Conservation (phyloP, 2,113 vertebrate species). For the Chaetodon trifascialis region DNA sequence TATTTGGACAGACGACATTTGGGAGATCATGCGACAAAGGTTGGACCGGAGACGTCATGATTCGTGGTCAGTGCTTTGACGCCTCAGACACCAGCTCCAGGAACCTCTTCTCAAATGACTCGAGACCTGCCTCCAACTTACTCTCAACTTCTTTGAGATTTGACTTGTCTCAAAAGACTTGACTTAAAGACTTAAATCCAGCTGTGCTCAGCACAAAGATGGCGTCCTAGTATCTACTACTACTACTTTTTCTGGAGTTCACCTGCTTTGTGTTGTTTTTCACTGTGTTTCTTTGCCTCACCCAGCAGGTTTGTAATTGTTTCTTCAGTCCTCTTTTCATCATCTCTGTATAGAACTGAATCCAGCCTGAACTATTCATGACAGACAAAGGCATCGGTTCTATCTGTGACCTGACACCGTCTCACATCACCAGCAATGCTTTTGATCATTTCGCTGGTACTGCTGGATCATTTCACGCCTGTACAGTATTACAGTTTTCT, state of each 20-base stretch:
- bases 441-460: background rate
- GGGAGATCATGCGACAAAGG: no score
- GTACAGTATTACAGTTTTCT: background rate
- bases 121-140: no score
- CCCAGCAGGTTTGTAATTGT: background rate
- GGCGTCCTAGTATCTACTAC: no score
- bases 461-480: constrained; percentile 7
- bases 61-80: no score
- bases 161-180: no score
- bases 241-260: background rate
- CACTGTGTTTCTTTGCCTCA: background rate
- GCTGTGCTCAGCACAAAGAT: no score
- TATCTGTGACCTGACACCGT: background rate
- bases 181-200: no score
- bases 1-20: no score
- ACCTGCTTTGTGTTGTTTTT: background rate
- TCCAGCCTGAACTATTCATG: constrained; percentile 8
- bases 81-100: no score
- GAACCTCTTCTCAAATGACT: no score
- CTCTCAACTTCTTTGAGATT: no score
- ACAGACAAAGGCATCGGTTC: background rate
- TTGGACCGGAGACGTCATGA: no score
- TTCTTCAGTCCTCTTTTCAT: background rate
- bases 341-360: constrained; percentile 1
- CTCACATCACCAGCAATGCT: background rate